A percentile compares a stretch with the other conserved stretches of the same genome.
Conservation (phyloP, 1,140 invertebrate genomes). For the Zaprionus capensis region DNA sequence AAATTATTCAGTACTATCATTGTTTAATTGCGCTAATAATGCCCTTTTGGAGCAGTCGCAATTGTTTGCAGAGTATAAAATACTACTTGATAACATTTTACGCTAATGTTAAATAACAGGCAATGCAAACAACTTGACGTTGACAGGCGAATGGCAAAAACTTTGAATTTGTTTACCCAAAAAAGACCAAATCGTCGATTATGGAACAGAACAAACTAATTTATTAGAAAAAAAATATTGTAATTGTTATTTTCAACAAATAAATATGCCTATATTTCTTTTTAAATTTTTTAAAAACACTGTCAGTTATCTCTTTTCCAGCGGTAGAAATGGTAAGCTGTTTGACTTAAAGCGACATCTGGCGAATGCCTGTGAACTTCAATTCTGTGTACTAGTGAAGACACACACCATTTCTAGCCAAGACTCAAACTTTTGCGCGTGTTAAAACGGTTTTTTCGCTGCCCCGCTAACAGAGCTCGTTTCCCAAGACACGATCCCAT, state of each 20-base stretch:
- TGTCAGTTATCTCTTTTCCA: background rate
- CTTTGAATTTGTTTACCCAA: background rate
- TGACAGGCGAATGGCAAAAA: conserved; percentile 15
- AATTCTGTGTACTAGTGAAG: background rate
- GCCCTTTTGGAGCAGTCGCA: background rate
- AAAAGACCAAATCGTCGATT: no score
- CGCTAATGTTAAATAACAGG: background rate
- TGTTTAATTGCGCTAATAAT: background rate
- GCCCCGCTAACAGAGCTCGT: no score
- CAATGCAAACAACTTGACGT: background rate
- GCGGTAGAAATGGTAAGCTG: background rate
- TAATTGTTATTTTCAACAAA: no score
- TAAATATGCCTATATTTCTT: background rate
- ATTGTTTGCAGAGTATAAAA: background rate
- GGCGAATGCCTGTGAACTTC: background rate
- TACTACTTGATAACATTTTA: background rate
- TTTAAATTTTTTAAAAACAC: background rate
- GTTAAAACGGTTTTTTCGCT: background rate
- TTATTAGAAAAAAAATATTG: no score
- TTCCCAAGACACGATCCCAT: no score
- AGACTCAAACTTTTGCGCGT: background rate
- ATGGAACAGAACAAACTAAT: no score
- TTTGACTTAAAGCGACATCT: background rate
- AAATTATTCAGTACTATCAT: background rate
- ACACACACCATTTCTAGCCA: background rate